Base-by-base conservation (phyloP, 2,797 vertebrate species). In the Pelobates cultripes region DNA sequence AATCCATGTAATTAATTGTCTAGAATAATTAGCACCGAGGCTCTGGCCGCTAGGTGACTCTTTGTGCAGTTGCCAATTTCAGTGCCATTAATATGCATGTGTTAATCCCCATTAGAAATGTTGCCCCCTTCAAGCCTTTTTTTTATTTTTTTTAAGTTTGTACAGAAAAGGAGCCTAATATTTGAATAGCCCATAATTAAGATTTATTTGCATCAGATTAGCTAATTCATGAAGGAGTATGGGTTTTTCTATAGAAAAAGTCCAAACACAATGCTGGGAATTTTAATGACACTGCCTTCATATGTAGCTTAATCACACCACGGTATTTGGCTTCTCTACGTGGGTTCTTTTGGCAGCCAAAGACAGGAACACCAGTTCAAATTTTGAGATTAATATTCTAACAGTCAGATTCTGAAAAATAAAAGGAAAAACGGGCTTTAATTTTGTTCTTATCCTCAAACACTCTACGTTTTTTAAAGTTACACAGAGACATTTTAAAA, bases 1-100 rank as follows among this genome's bases (percentile, higher is more conserved):
- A 89, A 28, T 89, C 87, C 87, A 88, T 90, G 90, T 91, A 93
- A 92, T 93, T 93, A 93, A 92, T 93, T 92, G 92, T 87, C 87
- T 92, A 85, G 89, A 91, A 92, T 92, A 93, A 92, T 93, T 92
- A 93, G 90, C 79, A 86, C 78, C 69, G 85, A 88, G 0, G 79
- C 87, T 75, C 86, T 88, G 88, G 89, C 86, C 88, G 88, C 83
- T 86, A 86, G 89, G 88, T 87, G 73, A 86, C 81, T 86, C 84
- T 89, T 73, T 5, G 28, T 73, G 79, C 85, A 77, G 79, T 79
- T 89, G 86, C 87, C 90, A 91, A 90, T 92, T 93, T 90, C 51
- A 87, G 70, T 4, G 79, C 88, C 44, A 85, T 90, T 64, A 86
- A 87, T 89, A 92, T 92, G 91, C 88, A 89, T 85, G 84, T 4